Evolutionary conservation across 2,888 invertebrate genomes (phyloP).

Genomic region (Ophraella communa): DNA sequence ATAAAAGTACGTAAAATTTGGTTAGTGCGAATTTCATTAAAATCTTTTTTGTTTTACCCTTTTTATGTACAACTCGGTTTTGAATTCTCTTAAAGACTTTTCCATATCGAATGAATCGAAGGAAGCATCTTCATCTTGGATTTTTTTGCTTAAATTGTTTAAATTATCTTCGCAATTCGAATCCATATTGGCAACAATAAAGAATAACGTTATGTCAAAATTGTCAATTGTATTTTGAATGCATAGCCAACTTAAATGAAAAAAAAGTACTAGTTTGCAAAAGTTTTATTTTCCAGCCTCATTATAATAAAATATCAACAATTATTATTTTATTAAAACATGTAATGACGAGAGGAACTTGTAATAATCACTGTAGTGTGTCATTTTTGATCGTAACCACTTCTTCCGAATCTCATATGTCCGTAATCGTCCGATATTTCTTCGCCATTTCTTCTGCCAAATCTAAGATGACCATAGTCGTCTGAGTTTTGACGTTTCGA

Average conservation of each 20-base stretch:
- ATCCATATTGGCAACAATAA: slow-evolving; percentile 14
- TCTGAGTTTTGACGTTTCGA: slow-evolving; percentile 62
- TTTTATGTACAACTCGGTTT: slow-evolving; percentile 50
- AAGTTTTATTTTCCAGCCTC: slow-evolving; percentile 33
- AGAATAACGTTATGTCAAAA: not conserved
- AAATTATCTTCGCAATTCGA: slow-evolving; percentile 9
- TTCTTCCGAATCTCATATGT: slow-evolving; percentile 75
- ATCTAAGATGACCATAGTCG: slow-evolving; percentile 69
- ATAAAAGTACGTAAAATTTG: not conserved
- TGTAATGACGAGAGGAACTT: not conserved
- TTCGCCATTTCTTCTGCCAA: slow-evolving; percentile 66
- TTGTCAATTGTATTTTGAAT: not conserved
- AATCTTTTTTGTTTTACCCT: slow-evolving; percentile 41
- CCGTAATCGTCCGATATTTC: slow-evolving; percentile 79
- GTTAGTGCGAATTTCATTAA: too few relatives aligned
- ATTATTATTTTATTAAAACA: not conserved
- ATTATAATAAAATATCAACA: slow-evolving; percentile 8
- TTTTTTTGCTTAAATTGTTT: slow-evolving; percentile 25
- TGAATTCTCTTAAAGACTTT: slow-evolving; percentile 43
- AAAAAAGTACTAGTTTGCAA: not conserved
- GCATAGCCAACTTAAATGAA: not conserved
- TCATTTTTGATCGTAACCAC: slow-evolving; percentile 50
- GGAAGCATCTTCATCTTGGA: slow-evolving; percentile 17
- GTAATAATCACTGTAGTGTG: not conserved
- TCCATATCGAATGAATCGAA: slow-evolving; percentile 41